Percentiles rank a stretch among this genome's conserved stretches.
Conservation (phyloP, 1,140 invertebrate genomes). For the Bombyx mori region DNA sequence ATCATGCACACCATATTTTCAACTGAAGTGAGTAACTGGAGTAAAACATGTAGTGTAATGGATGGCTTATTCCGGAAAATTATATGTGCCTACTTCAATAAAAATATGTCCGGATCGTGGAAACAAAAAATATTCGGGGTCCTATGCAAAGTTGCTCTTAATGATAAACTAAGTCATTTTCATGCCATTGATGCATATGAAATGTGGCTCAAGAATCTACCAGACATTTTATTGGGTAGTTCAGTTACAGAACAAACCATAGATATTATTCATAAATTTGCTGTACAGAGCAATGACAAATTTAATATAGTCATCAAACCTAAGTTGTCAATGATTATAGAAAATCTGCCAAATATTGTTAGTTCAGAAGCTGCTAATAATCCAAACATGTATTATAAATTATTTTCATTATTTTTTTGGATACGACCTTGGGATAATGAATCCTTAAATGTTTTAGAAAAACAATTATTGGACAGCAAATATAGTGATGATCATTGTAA, state of each 20-base stretch:
- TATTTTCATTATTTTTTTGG: slow-evolving; percentile 63
- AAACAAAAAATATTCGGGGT: slow-evolving; percentile 61
- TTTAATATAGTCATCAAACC: slow-evolving; percentile 53
- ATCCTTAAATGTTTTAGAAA: slow-evolving; percentile 58
- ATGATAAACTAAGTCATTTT: slow-evolving; percentile 52
- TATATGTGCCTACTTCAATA: slow-evolving; percentile 55
- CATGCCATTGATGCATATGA: slow-evolving; percentile 46
- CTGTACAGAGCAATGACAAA: slow-evolving; percentile 48
- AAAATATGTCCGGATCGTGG: slow-evolving; percentile 29
- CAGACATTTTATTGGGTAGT: slow-evolving; percentile 57
- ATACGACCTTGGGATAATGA: slow-evolving; percentile 56
- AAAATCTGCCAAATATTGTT: slow-evolving; percentile 57
- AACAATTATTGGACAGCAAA: slow-evolving; percentile 47
- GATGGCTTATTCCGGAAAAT: slow-evolving; percentile 56
- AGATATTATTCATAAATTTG: slow-evolving; percentile 61
- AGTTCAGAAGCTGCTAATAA: slow-evolving; percentile 40
- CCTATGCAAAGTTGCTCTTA: slow-evolving; percentile 60
- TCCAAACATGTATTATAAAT: slow-evolving; percentile 37
- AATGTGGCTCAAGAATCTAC: slow-evolving; percentile 59
- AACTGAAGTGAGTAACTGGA: slow-evolving; percentile 47
- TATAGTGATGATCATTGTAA: slow-evolving; percentile 44
- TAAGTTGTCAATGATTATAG: slow-evolving; percentile 50
- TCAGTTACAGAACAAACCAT: slow-evolving; percentile 51
- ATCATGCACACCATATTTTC: slow-evolving; percentile 57
- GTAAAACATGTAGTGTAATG: slow-evolving; percentile 37